A percentile compares a stretch with the other conserved stretches of the same genome.
phyloP scores from a whole-genome alignment of 2,113 vertebrate genomes.

The Ameiurus melas region DNA sequence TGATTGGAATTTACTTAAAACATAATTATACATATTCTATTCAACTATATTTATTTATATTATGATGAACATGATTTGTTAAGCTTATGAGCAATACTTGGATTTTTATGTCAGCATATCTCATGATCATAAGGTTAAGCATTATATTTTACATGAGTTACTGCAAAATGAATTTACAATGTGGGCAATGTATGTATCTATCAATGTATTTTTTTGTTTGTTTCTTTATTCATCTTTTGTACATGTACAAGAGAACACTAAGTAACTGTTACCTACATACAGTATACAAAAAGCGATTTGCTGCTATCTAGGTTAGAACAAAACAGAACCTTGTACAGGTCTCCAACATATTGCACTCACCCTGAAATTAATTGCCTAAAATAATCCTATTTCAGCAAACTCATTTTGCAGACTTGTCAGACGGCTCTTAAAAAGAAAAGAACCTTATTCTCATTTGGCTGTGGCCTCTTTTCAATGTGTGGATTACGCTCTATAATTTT shows the following conservation, averaged over 20 bases:
- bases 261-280: background rate
- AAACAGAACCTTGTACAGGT: slow-evolving; percentile 17
- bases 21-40: no score
- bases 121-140: no score
- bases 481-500: slow-evolving; percentile 24
- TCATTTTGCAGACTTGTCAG: slow-evolving; percentile 27
- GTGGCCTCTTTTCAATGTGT: slow-evolving; percentile 25
- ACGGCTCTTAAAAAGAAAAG: slow-evolving; percentile 3
- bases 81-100: background rate
- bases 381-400: slow-evolving; percentile 37
- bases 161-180: background rate
- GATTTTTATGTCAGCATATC: background rate
- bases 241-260: background rate
- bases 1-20: no score
- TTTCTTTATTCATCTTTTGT: background rate
- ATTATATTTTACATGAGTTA: background rate
- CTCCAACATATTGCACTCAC: slow-evolving; percentile 13
- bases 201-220: background rate
- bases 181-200: background rate
- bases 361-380: slow-evolving; percentile 30
- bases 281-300: background rate
- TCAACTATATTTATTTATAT: background rate
- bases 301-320: background rate
- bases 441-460: slow-evolving; percentile 29
- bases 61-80: background rate